A percentile compares a stretch with the other conserved stretches of the same genome.
Conservation (phyloP, 2,113 vertebrate genomes). For the Bagarius yarrelli region DNA sequence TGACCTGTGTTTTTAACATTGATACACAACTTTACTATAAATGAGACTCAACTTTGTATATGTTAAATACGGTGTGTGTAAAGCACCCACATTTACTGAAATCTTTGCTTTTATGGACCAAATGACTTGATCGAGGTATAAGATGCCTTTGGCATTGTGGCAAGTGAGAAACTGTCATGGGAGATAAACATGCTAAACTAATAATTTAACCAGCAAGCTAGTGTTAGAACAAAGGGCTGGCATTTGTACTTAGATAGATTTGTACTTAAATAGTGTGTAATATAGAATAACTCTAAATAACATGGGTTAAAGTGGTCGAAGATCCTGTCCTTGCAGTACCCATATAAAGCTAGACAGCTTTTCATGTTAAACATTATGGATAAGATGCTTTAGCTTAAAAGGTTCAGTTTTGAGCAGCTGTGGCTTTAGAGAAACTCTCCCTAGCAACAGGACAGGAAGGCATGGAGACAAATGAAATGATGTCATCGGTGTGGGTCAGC, state of each 20-base stretch:
- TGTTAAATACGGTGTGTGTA: not conserved
- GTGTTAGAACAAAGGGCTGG: not conserved
- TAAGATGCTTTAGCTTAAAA: not conserved
- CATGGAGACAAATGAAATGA: constrained; percentile 29
- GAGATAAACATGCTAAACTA: not conserved
- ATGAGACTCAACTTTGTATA: not conserved
- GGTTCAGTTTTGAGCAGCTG: not conserved
- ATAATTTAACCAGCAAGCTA: not conserved
- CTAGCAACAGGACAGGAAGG: constrained; percentile 8
- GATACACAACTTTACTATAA: not conserved
- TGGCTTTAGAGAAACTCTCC: not conserved
- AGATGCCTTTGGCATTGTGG: not conserved
- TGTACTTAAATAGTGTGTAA: not conserved
- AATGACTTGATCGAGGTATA: not conserved
- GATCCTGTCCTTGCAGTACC: not conserved
- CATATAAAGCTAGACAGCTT: not conserved
- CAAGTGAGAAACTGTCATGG: not conserved
- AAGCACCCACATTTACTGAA: not conserved
- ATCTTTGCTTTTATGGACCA: not conserved
- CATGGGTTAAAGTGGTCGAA: not conserved
- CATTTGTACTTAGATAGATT: too few relatives aligned
- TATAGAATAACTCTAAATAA: not conserved
- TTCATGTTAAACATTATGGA: not conserved
- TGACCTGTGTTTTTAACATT: not conserved
- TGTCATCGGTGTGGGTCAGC: constrained; percentile 36